Base-by-base conservation (phyloP, 2,113 vertebrate genomes). In the Pseudonaja textilis region DNA sequence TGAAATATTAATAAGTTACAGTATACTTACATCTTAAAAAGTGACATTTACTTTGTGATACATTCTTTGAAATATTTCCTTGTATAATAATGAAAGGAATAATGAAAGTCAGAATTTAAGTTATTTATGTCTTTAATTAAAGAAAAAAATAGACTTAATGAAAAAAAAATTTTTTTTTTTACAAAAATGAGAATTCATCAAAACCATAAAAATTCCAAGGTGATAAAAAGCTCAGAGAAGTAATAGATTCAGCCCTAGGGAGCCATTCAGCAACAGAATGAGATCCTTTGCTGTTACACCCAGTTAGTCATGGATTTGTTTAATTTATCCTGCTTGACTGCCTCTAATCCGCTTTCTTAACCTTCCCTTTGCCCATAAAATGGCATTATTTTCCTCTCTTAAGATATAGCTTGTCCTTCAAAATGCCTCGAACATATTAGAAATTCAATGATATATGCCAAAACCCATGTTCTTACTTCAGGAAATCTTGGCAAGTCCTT, bases 71-170 rank as follows among this genome's bases (percentile, higher is more conserved):
- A 98, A 96, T 97, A 97, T 98, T 98, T 97, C 95, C 96, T 97
- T 96, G 94, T 52, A 91, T 96, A 96, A 95, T 95, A 96, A 96
- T 97, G 97, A 96, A 64, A 97, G 95, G 97, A 97, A 97, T 93
- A 98, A 97, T 97, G 97, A 97, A 95, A 97, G 96, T 93, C 93
- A 97, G 96, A 98, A 97, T 97, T 98, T 96, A 97, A 93, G 93
- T 98, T 98, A 98, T 98, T 97, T 98, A 97, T 91, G 93, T 93
- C 96, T 98, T 98, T 98, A 98, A 98, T 98, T 98, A 97, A 97
- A 97, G 96, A 96, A 95, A 93, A 98, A 97, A 97, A 96, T 95
- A 97, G 97, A 96, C 97, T 95, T 97, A 96, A 92, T 96, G 96
- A 96, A 97, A 97, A 96, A 92, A 69, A 93, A 8, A 1, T 45